Evolutionary conservation across 2,888 invertebrate genomes (phyloP).

Genomic region (Ptilodon capucinus): DNA sequence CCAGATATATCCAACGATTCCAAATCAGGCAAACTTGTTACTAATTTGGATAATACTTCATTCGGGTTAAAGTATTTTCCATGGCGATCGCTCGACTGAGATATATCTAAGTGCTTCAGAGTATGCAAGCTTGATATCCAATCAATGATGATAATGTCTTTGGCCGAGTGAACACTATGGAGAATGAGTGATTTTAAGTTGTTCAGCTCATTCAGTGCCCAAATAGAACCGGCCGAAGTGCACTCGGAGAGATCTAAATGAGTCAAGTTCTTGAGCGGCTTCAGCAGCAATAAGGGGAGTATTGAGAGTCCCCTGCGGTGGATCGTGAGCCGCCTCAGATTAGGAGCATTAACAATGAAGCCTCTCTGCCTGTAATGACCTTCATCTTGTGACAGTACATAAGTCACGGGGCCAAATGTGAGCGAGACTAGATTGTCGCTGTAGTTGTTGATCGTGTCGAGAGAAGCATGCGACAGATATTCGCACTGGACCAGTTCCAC

Average conservation of each 20-base stretch:
- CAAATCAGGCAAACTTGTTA: constrained; percentile 88
- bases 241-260: constrained; percentile 89
- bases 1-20: constrained; percentile 96
- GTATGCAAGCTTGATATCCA: constrained; percentile 82
- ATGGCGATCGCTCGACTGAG: constrained; percentile 87
- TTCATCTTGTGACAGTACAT: constrained; percentile 82
- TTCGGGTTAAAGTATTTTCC: constrained; percentile 90
- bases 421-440: constrained; percentile 87
- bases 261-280: constrained; percentile 83
- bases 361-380: constrained; percentile 60
- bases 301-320: constrained; percentile 75
- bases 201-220: constrained; percentile 85
- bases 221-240: constrained; percentile 83
- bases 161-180: constrained; percentile 89
- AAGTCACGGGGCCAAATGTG: constrained; percentile 86
- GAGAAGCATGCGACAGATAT: constrained; percentile 83
- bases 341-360: constrained; percentile 83
- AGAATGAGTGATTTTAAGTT: constrained; percentile 89
- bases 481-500: constrained; percentile 90
- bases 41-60: constrained; percentile 86
- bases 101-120: constrained; percentile 91
- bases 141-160: constrained; percentile 82
- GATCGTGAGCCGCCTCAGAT: constrained; percentile 82
- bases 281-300: constrained; percentile 80
- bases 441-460: constrained; percentile 86